These are phyloP conservation scores for Trachythela sp. DNA, from an alignment of 64 coral and sea anemone genomes.

Conservation along the genomic window DNA sequence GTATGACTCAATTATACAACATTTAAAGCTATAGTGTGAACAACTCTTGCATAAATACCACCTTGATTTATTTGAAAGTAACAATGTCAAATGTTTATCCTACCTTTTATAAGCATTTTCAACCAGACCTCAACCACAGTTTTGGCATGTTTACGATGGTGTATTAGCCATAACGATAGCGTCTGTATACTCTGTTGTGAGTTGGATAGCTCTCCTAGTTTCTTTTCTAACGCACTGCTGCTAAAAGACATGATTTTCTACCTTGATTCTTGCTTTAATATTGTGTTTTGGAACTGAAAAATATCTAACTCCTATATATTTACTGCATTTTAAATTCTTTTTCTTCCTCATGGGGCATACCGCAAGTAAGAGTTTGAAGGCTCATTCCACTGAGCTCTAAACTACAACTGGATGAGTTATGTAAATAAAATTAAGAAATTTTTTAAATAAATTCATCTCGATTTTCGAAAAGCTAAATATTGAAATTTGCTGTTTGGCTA, in stretches of 20 bases:
- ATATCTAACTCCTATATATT: too few relatives aligned
- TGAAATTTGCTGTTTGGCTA: too few relatives aligned
- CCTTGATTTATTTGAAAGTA: background rate
- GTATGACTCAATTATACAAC: too few relatives aligned
- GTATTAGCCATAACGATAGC: slow-evolving; percentile 90
- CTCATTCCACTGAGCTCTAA: background rate
- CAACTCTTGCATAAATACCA: background rate
- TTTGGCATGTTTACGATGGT: slow-evolving; percentile 98
- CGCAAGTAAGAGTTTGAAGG: background rate
- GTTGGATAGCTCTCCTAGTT: slow-evolving; percentile 82
- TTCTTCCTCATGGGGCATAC: background rate
- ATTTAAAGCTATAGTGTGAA: too few relatives aligned
- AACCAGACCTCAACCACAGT: slow-evolving; percentile 87
- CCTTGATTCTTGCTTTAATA: background rate
- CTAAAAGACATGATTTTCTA: slow-evolving; percentile 87
- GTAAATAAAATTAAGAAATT: too few relatives aligned
- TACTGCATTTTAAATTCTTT: background rate
- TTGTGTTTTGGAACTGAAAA: background rate
- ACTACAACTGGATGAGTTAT: too few relatives aligned
- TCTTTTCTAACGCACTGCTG: slow-evolving; percentile 87
- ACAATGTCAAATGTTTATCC: background rate
- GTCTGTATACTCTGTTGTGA: slow-evolving; percentile 98
- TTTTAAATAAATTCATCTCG: too few relatives aligned
- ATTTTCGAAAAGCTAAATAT: too few relatives aligned
- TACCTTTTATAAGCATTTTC: slow-evolving; percentile 79